Conservation (phyloP, 2,888 invertebrate species). For the Willowsia nigromaculata region DNA sequence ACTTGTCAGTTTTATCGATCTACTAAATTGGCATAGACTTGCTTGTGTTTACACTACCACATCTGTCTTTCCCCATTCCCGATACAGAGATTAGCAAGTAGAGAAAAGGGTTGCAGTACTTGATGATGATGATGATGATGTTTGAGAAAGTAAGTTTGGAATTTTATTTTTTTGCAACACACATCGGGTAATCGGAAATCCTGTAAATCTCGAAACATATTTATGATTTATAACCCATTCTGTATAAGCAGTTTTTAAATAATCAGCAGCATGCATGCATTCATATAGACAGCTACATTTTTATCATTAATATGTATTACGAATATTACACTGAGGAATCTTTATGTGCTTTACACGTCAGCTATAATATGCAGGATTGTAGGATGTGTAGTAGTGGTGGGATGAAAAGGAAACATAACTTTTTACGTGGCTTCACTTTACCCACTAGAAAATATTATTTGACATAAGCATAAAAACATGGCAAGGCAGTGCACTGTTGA, state of each 20-base stretch:
- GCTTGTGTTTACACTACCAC: too few relatives aligned
- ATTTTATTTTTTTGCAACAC: not conserved
- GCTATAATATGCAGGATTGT: too few relatives aligned
- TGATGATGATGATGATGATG: too few relatives aligned
- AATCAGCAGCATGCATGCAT: not conserved
- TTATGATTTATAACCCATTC: not conserved
- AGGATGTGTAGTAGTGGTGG: not conserved
- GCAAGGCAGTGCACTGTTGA: too few relatives aligned
- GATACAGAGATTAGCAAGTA: too few relatives aligned
- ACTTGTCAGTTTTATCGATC: too few relatives aligned
- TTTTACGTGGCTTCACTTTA: not conserved
- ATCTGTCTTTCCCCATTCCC: too few relatives aligned
- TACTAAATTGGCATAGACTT: too few relatives aligned
- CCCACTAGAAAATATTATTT: not conserved
- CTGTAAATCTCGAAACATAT: not conserved
- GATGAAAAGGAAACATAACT: not conserved
- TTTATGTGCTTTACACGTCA: conserved; percentile 70
- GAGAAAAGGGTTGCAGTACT: too few relatives aligned
- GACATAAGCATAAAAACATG: not conserved
- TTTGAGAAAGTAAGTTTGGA: not conserved
- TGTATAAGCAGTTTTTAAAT: not conserved
- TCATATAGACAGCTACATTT: not conserved
- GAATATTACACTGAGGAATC: not conserved
- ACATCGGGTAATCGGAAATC: not conserved
- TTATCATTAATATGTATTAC: not conserved